Percentiles rank a stretch among this genome's conserved stretches.
Evolutionary conservation across 2,888 invertebrate species (phyloP).

Genomic region (Andrena camellia): DNA sequence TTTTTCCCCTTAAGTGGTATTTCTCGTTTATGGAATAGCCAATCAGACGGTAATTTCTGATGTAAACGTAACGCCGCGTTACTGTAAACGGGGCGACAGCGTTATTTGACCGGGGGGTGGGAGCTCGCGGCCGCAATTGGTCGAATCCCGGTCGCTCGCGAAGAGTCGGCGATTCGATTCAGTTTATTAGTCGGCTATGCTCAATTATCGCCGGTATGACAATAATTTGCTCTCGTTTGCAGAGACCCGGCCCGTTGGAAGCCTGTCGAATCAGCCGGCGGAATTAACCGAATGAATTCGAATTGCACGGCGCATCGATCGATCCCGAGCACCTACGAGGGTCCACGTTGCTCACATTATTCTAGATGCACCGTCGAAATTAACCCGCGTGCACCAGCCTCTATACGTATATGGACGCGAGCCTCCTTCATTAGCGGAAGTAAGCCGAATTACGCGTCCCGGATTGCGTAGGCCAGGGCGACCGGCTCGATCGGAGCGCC

Average conservation of each 20-base stretch:
- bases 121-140: conserved; percentile 65
- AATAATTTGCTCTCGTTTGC: conserved; percentile 75
- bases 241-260: conserved; percentile 26
- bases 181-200: conserved; percentile 75
- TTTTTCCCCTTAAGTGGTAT: conserved; percentile 34
- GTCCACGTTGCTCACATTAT: conserved; percentile 48
- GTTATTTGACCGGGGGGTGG: conserved; percentile 39
- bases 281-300: conserved; percentile 71
- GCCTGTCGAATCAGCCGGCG: conserved; percentile 61
- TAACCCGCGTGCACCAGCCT: conserved; percentile 22
- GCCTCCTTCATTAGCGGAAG: conserved; percentile 66
- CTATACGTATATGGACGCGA: not conserved
- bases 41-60: conserved; percentile 54
- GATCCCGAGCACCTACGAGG: conserved; percentile 38
- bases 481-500: not conserved
- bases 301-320: conserved; percentile 58
- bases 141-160: conserved; percentile 62
- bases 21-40: conserved; percentile 31
- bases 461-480: conserved; percentile 32
- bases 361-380: conserved; percentile 53
- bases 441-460: conserved; percentile 66
- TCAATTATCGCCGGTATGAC: conserved; percentile 76
- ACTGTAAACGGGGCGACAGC: conserved; percentile 30
- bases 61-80: conserved; percentile 49
- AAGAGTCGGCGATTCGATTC: conserved; percentile 69